Base-by-base conservation (phyloP, 1,140 invertebrate species). In the Drosophila repletoides region DNA sequence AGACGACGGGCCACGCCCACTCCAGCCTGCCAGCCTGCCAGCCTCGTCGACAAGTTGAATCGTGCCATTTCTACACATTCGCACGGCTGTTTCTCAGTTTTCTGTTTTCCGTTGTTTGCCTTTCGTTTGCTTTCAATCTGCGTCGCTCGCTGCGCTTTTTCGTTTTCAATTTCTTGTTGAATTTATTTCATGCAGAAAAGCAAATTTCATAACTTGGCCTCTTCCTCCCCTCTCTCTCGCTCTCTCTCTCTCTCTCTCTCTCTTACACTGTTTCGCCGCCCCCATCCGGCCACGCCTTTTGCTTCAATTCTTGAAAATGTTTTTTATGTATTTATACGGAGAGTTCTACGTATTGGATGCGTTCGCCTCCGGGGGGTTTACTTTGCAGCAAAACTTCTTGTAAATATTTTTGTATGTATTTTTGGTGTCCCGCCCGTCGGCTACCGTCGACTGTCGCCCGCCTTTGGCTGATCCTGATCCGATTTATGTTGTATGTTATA, bases 151-250 rank as follows among this genome's bases (percentile, higher is more conserved):
- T 69, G 60, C 53, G 55, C 59, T 80, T 73, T 63, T 60, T 36
- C 64, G 61, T 76, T 81, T 80, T 79, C 79, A 80, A 84, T 84
- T 84, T 86, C 75, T 84, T 68, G 67, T 33, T 12, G 60, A 84
- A 84, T 84, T 84, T 80, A 73, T 84, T 81, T 81, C 63, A 69
- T 65, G 77, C 61, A 52, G 43, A 67, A 73, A 52, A 73, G 66
- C 36, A 58, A 71, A 71, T 69, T 69, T 69, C 66, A 69, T 69
- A 69, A 69, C 59, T 55, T 67, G 58, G 14, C n/a, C 33, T 12
- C 21, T 10, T 6, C 29, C 40, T 1, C 9, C 3, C 17, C 21
- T n/a, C 14, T 0, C 7, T 3, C 5, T 24, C 19, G 26, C n/a
- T 7, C 24, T 7, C 7, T 6, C n/a, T 9, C 43, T 10, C 14